Conservation (phyloP, 2,888 invertebrate genomes). For the Cryptocephalus moraei region DNA sequence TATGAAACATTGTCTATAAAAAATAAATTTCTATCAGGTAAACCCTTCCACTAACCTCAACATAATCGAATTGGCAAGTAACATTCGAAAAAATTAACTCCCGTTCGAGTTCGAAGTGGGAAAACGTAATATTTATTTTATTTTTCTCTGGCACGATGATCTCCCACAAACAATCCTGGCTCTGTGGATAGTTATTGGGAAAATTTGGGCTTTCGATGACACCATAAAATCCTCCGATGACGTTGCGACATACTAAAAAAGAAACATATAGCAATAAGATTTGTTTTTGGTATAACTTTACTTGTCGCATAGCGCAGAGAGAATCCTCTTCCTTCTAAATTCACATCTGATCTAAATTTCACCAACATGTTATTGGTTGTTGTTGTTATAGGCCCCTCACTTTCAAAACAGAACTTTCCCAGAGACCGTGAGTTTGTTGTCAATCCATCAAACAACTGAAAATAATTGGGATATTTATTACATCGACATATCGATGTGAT, state of each 20-base stretch:
- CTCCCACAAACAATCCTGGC: slow-evolving; percentile 65
- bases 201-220: slow-evolving; percentile 82
- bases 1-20: too few species aligned
- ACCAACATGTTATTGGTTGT: slow-evolving; percentile 55
- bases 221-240: slow-evolving; percentile 55
- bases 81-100: too few species aligned
- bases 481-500: too few species aligned
- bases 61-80: slow-evolving; percentile 29
- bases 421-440: slow-evolving; percentile 44
- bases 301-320: slow-evolving; percentile 61
- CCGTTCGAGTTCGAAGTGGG: slow-evolving; percentile 56
- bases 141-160: slow-evolving; percentile 68
- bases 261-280: neutral
- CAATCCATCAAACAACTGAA: slow-evolving; percentile 59
- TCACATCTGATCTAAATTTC: slow-evolving; percentile 62
- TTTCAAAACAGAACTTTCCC: slow-evolving; percentile 52
- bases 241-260: slow-evolving; percentile 50
- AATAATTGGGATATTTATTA: too few species aligned
- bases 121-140: slow-evolving; percentile 70
- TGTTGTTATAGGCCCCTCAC: slow-evolving; percentile 40
- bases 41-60: slow-evolving; percentile 39
- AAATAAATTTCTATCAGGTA: too few species aligned
- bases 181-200: slow-evolving; percentile 53
- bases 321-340: slow-evolving; percentile 62
- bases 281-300: slow-evolving; percentile 20